Base-by-base conservation (phyloP, 2,113 vertebrate species). In the Carassius auratus region DNA sequence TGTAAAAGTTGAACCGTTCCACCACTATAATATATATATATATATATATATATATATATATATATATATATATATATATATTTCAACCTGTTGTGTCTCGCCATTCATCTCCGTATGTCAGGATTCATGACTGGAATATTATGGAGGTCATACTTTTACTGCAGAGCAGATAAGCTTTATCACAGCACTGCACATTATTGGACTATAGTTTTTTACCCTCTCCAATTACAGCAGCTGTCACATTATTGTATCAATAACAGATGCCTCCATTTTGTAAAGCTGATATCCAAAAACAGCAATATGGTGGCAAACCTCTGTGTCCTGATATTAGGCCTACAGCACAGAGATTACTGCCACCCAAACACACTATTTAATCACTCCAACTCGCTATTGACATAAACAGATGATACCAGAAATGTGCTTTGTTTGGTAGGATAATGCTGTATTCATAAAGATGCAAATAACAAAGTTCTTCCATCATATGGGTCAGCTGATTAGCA, bases 121-220 rank as follows among this genome's bases (percentile, higher is more conserved):
- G 79, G 79, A 87, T 74, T 85, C 68, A 89, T 77, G 80, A 84
- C 66, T 69, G 79, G 74, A 83, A 85, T 66, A 80, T 89, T 78
- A 84, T 73, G 55, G 74, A 78, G 82, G 86, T 86, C 85, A 82
- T 50, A 55, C 55, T 83, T 85, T 85, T 84, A 83, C 78, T 64
- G 50, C 85, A 33, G 61, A 48, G 50, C 21, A 50, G 81, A 87
- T 87, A 81, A 88, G 85, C 83, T 78, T 74, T 86, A 86, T 87
- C 86, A 83, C 19, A 13, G 55, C 33, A 59, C 64, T 79, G 84
- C 73, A 83, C 55, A 83, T 82, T 80, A 75, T 86, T 78, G 55
- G 42, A 23, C 64, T 23, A 48, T n/a, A 55, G 36, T 50, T 33
- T 73, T 85, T 81, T 38, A 81, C 55, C 57, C 76, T 76, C 74